Percentiles rank a stretch among this genome's conserved stretches.
Conservation (phyloP, 2,888 invertebrate species). For the Galerucella pusilla region DNA sequence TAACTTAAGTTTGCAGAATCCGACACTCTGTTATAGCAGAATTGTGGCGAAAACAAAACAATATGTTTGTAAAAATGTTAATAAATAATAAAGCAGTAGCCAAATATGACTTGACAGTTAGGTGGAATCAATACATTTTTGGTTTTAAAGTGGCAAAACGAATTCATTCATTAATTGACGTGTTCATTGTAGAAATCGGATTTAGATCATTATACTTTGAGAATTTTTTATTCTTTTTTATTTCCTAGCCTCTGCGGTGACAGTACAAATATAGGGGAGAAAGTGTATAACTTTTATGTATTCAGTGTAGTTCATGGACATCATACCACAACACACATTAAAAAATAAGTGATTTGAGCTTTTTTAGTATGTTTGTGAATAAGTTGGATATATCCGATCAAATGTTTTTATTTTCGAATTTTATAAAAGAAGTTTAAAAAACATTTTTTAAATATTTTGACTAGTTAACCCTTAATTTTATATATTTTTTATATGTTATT, state of each 20-base stretch:
- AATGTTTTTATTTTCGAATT: constrained; percentile 44
- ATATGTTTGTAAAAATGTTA: too few relatives aligned
- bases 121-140: too few relatives aligned
- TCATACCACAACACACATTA: constrained; percentile 24
- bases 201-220: constrained; percentile 12
- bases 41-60: too few relatives aligned
- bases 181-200: constrained; percentile 9
- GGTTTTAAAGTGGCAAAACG: neutral
- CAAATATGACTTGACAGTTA: too few relatives aligned
- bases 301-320: constrained; percentile 25
- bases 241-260: constrained; percentile 20
- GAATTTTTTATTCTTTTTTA: constrained; percentile 18
- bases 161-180: neutral
- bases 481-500: constrained; percentile 58
- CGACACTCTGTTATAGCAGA: too few relatives aligned
- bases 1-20: too few relatives aligned
- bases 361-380: constrained; percentile 37
- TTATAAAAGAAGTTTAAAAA: constrained; percentile 38
- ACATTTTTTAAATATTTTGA: constrained; percentile 41
- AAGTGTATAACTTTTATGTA: constrained; percentile 19
- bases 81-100: too few relatives aligned
- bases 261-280: constrained; percentile 34
- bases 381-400: constrained; percentile 38
- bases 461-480: constrained; percentile 51
- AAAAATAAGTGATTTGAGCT: constrained; percentile 37